Conservation (phyloP, 2,113 vertebrate species). For the Tonatia bakeri region DNA sequence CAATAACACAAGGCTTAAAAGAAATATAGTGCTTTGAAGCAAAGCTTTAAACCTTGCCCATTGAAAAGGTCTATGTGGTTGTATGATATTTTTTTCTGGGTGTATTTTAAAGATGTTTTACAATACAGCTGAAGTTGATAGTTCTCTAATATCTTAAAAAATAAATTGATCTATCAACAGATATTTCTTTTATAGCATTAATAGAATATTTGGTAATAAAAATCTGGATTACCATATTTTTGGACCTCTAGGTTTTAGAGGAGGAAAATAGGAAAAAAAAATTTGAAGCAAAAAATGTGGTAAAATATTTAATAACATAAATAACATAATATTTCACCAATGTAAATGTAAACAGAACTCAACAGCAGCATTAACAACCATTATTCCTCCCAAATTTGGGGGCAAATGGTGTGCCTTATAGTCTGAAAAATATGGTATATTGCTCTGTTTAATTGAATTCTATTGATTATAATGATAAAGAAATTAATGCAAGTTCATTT, state of each 20-base stretch:
- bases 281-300: too few relatives aligned
- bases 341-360: too few relatives aligned
- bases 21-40: constrained; percentile 42
- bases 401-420: too few relatives aligned
- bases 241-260: too few relatives aligned
- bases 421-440: not conserved
- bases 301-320: too few relatives aligned
- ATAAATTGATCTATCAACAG: not conserved
- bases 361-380: too few relatives aligned
- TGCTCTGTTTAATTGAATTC: not conserved
- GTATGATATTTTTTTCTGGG: not conserved
- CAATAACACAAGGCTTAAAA: not conserved
- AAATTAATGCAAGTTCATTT: not conserved
- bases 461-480: not conserved
- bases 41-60: constrained; percentile 26
- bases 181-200: not conserved
- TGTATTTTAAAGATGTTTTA: constrained; percentile 10
- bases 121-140: not conserved
- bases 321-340: too few relatives aligned
- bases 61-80: constrained; percentile 56
- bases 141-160: not conserved
- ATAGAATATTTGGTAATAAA: not conserved
- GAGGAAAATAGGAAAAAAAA: too few relatives aligned
- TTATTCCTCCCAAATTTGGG: too few relatives aligned
- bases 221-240: not conserved